Base-by-base conservation (phyloP, 2,797 vertebrate genomes). In the Danio aesculapii region DNA sequence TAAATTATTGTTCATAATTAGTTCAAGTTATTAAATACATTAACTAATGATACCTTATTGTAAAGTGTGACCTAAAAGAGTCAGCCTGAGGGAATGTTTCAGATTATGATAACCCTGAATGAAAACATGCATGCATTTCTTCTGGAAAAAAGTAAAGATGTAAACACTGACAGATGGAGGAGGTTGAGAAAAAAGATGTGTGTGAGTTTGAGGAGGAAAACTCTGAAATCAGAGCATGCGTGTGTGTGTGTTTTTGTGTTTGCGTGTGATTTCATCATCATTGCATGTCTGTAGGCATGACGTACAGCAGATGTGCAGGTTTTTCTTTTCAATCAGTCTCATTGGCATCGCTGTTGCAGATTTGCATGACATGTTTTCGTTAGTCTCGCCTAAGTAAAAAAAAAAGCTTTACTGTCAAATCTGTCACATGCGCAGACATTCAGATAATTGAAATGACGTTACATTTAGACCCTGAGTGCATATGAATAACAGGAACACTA, bases 121-220 rank as follows among this genome's bases (percentile, higher is more conserved):
- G 21, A 57, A 77, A 81, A 77, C 70, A 30, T 14, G 46, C 14
- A 41, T 30, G 39, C 52, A 53, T 30, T 52, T 75, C 47, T 66
- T 58, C 52, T 76, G 64, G 72, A 82, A 55, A 75, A 67, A 81
- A 30, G 80, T 53, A 17, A n/a, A 47, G 9, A 30, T 44, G 57
- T 64, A 81, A 81, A 83, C 78, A 83, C 52, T 43, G 55, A 73
- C 81, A 78, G 77, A 81, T 75, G 63, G 66, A 58, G 66, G 7
- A 50, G 53, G 46, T 78, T 21, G 30, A 53, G 73, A 83, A 55
- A 19, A 81, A 73, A 81, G 43, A 77, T 17, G 17, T 69, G 44
- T 84, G 68, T 16, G 17, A 79, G 75, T 46, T 81, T 76, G 66
- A 39, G 55, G 77, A 82, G 55, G 39, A 59, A 75, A 75, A 68